These are phyloP conservation scores for Chalcosyrphus nemorum DNA, from an alignment of 2,888 invertebrate genomes.

Conservation along the genomic window DNA sequence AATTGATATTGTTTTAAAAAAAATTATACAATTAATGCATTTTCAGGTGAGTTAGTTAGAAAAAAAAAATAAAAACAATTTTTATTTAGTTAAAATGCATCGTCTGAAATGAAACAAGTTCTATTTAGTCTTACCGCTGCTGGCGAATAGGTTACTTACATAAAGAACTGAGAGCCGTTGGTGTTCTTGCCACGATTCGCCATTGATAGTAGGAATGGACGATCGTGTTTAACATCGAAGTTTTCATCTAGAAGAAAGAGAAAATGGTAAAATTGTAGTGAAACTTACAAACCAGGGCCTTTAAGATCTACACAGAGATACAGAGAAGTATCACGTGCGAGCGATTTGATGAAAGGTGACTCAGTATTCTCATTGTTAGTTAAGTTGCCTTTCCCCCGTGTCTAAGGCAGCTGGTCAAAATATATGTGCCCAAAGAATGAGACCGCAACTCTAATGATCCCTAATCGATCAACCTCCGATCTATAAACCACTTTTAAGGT, in stretches of 20 bases:
- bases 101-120: conserved; percentile 59
- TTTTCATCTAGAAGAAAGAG: conserved; percentile 90
- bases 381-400: too few species aligned
- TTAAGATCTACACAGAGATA: too few species aligned
- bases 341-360: too few species aligned
- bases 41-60: conserved; percentile 45
- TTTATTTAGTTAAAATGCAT: conserved; percentile 12
- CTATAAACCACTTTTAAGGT: too few species aligned
- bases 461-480: too few species aligned
- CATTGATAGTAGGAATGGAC: conserved; percentile 97
- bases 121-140: conserved; percentile 30
- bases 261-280: background rate
- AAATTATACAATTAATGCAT: conserved; percentile 52
- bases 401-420: too few species aligned
- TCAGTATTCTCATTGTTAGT: too few species aligned
- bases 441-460: too few species aligned
- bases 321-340: too few species aligned
- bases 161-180: conserved; percentile 99
- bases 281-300: too few species aligned
- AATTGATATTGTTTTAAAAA: conserved; percentile 70
- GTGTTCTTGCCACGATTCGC: conserved; percentile 98
- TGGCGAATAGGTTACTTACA: conserved; percentile 87
- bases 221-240: conserved; percentile 93
- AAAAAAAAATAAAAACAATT: conserved; percentile 11
- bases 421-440: too few species aligned